Evolutionary conservation across 2,888 invertebrate genomes (phyloP), one percentile per base, ranked within the genome.

Genomic region (Drosophila eohydei): DNA sequence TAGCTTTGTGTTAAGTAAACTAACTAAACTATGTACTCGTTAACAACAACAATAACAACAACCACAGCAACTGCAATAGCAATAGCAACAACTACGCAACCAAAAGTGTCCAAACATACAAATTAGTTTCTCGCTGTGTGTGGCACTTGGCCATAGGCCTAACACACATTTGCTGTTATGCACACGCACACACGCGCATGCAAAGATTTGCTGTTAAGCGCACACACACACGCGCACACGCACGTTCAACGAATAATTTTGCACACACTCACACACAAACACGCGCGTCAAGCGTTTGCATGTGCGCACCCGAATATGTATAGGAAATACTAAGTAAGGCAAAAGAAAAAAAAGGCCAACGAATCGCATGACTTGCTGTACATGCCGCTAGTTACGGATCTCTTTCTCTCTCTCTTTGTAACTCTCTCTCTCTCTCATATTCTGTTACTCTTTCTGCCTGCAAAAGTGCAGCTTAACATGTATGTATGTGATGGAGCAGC

Each of bases 1-100:
- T 88, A 89, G 89, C 78, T 89, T 89, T 90, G 91, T 89, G 89
- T 89, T 89, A 89, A 90, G 91, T 90, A 85, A 88, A 88, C 81
- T 73, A 58, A 58, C 48, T 58, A 50, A 48, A 50, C 32, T 40
- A 77, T 76, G 59, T 77, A 79, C 75, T 77, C 71, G 80, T 77
- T 74, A 77, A 68, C 55, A 74, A 69, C 38, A 74, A 75, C 36
- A 50, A 72, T 57, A 70, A 36, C 11, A n/a, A 54, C 26, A 54
- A 26, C 38, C 12, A 52, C 34, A 16, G 28, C 50, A 28, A 72
- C 58, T 70, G 65, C 67, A 81, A 69, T 36, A 36, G 34, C 40
- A 34, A 73, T 59, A 72, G 67, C 67, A 80, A 69, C 69, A 78
- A 76, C 71, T 68, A 74, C 76, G 66, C 68, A 67, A 74, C 54